Evolutionary conservation across 2,113 vertebrate species (phyloP), one percentile per base, ranked within the genome.

Genomic region (Petrocephalus zakoni): DNA sequence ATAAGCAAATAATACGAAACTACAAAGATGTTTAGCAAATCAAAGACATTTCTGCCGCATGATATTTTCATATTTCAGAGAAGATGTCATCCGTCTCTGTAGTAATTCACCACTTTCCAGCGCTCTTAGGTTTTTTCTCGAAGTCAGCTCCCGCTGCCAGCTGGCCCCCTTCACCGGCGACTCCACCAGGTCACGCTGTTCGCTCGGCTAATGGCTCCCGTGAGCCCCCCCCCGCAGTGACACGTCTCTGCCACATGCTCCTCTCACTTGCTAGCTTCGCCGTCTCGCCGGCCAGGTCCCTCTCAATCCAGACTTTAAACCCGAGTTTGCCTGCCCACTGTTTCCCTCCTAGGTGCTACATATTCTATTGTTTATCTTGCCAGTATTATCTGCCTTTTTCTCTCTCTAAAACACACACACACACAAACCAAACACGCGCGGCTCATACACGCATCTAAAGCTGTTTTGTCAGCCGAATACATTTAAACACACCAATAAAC

Each of bases 371-470:
- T 46, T 83, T 53, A 34, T 78, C 3, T 61, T 21, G 25, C 61
- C 87, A 47, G 75, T 83, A 75, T 37, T 90, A 72, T 58, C n/a
- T 81, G 89, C 53, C n/a, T 86, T 49, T 81, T 68, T 84, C 81
- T 21, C 25, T 88, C 58, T 46, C 89, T 91, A 91, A 93, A 94
- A 96, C 94, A 49, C 21, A 68, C 84, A 34, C n/a, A 51, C 4
- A 47, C n/a, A 51, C 46, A 29, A 42, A 19, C 4, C 29, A 42
- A 75, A 42, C 72, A 75, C 15, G 15, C 34, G 42, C 11, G 61
- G 61, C 61, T 68, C 61, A 68, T 29, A 29, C n/a, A 68, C 10
- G 2, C n/a, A 68, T 68, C 25, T 68, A 68, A 68, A 68, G 25
- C 11, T 29, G 61, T 29, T 68, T 13, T 68, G n/a, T 68, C 25